Base-by-base conservation (phyloP, 2,888 invertebrate species). In the Sphecodes monilicornis region DNA sequence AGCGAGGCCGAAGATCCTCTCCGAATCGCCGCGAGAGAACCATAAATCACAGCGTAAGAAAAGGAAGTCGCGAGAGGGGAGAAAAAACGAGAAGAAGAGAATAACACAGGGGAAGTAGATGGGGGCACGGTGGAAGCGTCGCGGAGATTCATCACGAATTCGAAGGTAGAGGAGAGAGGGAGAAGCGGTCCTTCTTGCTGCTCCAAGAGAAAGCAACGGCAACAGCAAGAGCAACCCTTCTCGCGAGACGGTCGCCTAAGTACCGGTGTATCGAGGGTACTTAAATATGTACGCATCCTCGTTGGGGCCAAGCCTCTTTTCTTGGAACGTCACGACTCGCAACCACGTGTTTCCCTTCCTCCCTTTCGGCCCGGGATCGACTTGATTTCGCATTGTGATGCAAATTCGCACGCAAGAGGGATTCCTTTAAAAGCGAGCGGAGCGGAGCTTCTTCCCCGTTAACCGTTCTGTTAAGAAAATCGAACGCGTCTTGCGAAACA, bases 331-430 rank as follows among this genome's bases (percentile, higher is more conserved):
- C 78, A 69, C 84, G 68, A 75, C 77, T 77, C 26, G 46, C 64
- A 50, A 72, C 83, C 66, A 80, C 89, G 81, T 75, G 82, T 76
- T 36, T 57, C 74, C 60, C 70, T 41, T 32, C 74, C 76, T 66
- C 70, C 66, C 54, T 54, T n/a, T 50, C 46, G 41, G 13, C 39
- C 76, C 72, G 36, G 13, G 54, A 77, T 68, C 79, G 76, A 81
- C 86, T 91, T 89, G 91, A 91, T 92, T 90, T 88, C 87, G 88
- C 89, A 92, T 92, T 92, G 92, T 92, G 88, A 92, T 92, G 92
- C 92, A 92, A 92, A 92, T 92, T 73, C 57, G 70, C 74, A 22
- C 66, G 73, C 68, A 69, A 81, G 71, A 54, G 69, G 69, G 69
- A 85, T 85, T 73, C 73, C 76, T 72, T 36, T 60, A 32, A 54